A percentile compares a stretch with the other conserved stretches of the same genome.
phyloP scores from a whole-genome alignment of 1,140 invertebrate genomes.

The Agrilus planipennis region DNA sequence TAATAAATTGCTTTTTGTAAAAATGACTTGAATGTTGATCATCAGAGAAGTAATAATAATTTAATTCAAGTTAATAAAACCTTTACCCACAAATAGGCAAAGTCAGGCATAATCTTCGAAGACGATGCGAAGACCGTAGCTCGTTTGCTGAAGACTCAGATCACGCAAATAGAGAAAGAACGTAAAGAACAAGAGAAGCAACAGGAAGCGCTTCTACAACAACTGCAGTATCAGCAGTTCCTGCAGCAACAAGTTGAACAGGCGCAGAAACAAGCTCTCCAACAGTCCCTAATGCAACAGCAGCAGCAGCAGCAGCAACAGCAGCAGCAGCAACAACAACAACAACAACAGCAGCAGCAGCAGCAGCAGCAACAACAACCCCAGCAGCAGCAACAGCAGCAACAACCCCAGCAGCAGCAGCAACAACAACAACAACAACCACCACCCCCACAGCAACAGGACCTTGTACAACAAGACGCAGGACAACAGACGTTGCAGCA shows the following conservation, averaged over 20 bases:
- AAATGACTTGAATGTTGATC: background rate
- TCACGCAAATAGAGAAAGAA: slow-evolving; percentile 51
- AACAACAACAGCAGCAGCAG: slow-evolving; percentile 15
- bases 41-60: background rate
- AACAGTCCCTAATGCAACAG: no score
- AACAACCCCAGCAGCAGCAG: slow-evolving; percentile 23
- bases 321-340: slow-evolving; percentile 23
- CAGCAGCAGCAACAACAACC: slow-evolving; percentile 24
- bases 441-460: background rate
- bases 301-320: slow-evolving; percentile 25
- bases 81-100: slow-evolving; percentile 44
- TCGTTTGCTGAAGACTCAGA: slow-evolving; percentile 77
- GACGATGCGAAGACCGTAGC: slow-evolving; percentile 82
- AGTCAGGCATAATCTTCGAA: slow-evolving; percentile 78
- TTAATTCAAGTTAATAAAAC: background rate
- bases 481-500: slow-evolving; percentile 27
- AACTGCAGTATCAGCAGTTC: slow-evolving; percentile 48
- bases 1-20: no score
- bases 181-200: slow-evolving; percentile 38
- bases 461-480: background rate
- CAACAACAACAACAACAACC: slow-evolving; percentile 20
- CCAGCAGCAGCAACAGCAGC: slow-evolving; percentile 28
- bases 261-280: slow-evolving; percentile 33
- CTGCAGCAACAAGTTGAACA: slow-evolving; percentile 40
- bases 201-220: slow-evolving; percentile 36